Base-by-base conservation (phyloP, 2,797 vertebrate genomes). In the Pseudocheirus occidentalis region DNA sequence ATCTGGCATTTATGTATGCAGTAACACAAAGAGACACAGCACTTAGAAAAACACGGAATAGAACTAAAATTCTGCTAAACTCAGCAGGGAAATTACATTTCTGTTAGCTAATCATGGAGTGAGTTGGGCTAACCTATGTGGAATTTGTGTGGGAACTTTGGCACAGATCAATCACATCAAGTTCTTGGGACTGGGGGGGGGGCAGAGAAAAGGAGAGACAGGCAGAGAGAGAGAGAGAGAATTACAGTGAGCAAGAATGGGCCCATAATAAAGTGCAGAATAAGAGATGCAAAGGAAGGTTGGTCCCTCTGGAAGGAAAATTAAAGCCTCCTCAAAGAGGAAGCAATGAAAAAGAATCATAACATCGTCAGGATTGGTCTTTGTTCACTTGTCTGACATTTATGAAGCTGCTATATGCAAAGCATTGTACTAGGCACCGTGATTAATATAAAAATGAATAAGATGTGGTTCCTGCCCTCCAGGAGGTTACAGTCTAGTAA, bases 131-230 rank as follows among this genome's bases (percentile, higher is more conserved):
- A 87, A 87, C 40, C 73, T 46, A 87, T 46, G 40, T 87, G 40
- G 73, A 87, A 87, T 87, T 87, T 87, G 40, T 46, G 73, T 87
- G 73, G 73, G 73, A 87, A 87, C 73, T 87, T 46, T 87, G 73
- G 73, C 73, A 87, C 24, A 11, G 40, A 87, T 87, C n/a, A 46
- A 27, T 87, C 73, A 46, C 27, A 40, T 87, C 73, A 87, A 87
- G 40, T 87, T 87, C 73, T 46, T 87, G 40, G 34, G 14, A 34
- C 0, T 14, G 12, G 34, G 34, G 34, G 62, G 16, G 11, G 59
- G 62, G 1, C 0, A n/a, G 14, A 66, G 62, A n/a, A 5, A 34
- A 34, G 9, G 31, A 66, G 34, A 66, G 62, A n/a, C 0, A 31
- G 59, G 31, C 53, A 62, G 58, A 62, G 6, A 31, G 58, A 29